A percentile compares a stretch with the other conserved stretches of the same genome.
Evolutionary conservation across 1,140 invertebrate genomes (phyloP).

Genomic region (Apolygus lucorum): DNA sequence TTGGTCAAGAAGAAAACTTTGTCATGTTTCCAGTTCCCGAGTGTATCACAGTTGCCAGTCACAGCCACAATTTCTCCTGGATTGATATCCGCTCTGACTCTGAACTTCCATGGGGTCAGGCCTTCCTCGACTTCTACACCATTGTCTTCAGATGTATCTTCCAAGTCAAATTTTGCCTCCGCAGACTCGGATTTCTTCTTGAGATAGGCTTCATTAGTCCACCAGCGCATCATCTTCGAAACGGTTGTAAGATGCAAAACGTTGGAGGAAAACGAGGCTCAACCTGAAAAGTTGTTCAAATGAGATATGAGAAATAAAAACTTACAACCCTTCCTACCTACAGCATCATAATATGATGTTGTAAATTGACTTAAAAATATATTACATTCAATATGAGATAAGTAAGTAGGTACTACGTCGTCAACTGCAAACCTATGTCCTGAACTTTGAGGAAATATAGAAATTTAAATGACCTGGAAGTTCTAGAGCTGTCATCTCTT

Average conservation of each 20-base stretch:
- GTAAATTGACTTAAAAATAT: too few species aligned
- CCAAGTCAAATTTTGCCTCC: neutral
- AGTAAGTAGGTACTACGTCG: too few species aligned
- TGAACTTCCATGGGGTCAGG: slow-evolving; percentile 36
- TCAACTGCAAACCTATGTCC: too few species aligned
- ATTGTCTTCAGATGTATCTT: neutral
- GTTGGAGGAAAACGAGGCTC: too few species aligned
- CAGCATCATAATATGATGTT: too few species aligned
- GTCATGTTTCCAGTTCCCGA: slow-evolving; percentile 45
- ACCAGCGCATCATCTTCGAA: slow-evolving; percentile 31
- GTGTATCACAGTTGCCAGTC: slow-evolving; percentile 42
- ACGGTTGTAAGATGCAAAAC: neutral
- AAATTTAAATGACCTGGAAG: too few species aligned
- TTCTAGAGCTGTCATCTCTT: too few species aligned
- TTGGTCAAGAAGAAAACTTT: slow-evolving; percentile 35
- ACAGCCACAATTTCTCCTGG: slow-evolving; percentile 43
- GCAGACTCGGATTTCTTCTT: slow-evolving; percentile 11
- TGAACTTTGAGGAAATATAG: too few species aligned
- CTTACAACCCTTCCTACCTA: too few species aligned
- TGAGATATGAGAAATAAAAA: too few species aligned
- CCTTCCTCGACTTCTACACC: neutral
- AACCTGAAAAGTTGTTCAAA: too few species aligned
- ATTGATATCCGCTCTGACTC: slow-evolving; percentile 39
- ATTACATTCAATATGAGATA: too few species aligned
- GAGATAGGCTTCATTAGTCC: slow-evolving; percentile 29